phyloP scores from a whole-genome alignment of 1,140 invertebrate genomes.

The Papilio glaucus region DNA sequence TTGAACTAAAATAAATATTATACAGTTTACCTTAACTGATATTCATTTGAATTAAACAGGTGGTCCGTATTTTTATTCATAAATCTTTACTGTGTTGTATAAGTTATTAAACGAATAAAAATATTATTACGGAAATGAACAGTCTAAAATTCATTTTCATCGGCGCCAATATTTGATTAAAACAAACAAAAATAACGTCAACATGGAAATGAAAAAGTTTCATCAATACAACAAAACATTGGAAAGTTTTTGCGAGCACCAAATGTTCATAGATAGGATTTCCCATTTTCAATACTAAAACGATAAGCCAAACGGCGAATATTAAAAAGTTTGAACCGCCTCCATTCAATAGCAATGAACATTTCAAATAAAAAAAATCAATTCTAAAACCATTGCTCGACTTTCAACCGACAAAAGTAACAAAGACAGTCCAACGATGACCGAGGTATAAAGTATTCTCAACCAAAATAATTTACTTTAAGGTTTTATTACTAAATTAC shows the following conservation, averaged over 20 bases:
- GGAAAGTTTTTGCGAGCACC: slow-evolving; percentile 28
- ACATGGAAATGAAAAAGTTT: slow-evolving; percentile 33
- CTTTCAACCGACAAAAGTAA: slow-evolving; percentile 10
- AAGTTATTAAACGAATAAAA: neutral
- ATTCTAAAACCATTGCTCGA: too few species aligned
- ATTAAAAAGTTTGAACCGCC: slow-evolving; percentile 32
- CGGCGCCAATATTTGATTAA: slow-evolving; percentile 21
- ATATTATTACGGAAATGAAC: neutral
- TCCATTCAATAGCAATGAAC: slow-evolving; percentile 22
- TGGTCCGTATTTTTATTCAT: neutral
- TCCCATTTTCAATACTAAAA: slow-evolving; percentile 33
- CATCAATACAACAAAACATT: slow-evolving; percentile 24
- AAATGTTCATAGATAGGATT: slow-evolving; percentile 35
- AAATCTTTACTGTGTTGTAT: neutral
- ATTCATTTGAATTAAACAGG: neutral
- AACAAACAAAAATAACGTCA: slow-evolving; percentile 29
- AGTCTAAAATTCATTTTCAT: slow-evolving; percentile 21
- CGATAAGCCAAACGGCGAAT: slow-evolving; percentile 28
- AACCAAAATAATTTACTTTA: too few species aligned
- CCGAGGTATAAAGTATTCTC: too few species aligned
- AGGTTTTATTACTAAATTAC: too few species aligned
- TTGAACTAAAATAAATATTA: too few species aligned
- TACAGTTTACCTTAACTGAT: too few species aligned
- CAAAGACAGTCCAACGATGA: neutral
- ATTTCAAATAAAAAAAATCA: slow-evolving; percentile 22